A percentile compares a stretch with the other conserved stretches of the same genome.
Evolutionary conservation across 2,797 vertebrate species (phyloP).

Genomic region (Halcyon smyrnensis): DNA sequence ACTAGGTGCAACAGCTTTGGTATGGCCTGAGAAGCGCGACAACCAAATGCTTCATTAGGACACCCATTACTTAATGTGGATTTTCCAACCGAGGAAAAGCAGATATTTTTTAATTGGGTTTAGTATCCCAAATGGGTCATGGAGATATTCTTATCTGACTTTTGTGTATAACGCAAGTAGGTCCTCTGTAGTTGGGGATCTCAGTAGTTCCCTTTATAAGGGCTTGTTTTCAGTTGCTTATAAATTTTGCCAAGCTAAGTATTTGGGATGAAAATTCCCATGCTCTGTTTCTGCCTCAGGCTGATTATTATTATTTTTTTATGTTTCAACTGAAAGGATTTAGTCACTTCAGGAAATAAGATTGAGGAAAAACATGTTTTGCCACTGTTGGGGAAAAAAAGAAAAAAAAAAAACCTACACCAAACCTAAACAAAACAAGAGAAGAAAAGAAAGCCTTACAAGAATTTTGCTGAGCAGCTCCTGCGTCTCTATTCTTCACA

Average conservation of each 20-base stretch:
- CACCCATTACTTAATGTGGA: neutral
- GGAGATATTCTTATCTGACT: neutral
- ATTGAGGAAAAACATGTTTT: slow-evolving; percentile 7
- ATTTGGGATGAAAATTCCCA: slow-evolving; percentile 40
- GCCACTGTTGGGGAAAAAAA: neutral
- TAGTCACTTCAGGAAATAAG: slow-evolving; percentile 45
- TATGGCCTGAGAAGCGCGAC: neutral
- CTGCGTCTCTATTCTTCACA: neutral
- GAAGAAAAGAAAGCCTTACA: neutral
- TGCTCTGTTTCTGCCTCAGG: slow-evolving; percentile 21
- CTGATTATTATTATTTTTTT: slow-evolving; percentile 31
- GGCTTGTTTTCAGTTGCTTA: neutral
- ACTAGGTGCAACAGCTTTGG: neutral
- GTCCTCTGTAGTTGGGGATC: neutral
- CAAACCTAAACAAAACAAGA: neutral
- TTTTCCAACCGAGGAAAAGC: neutral
- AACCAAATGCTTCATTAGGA: neutral
- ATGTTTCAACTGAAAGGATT: slow-evolving; percentile 18
- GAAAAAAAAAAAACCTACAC: fast-evolving
- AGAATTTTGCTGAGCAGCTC: neutral
- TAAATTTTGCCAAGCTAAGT: slow-evolving; percentile 32
- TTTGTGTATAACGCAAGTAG: neutral
- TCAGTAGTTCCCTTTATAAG: neutral
- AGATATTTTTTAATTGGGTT: neutral
- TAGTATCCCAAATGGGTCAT: neutral